Evolutionary conservation across 2,113 vertebrate species (phyloP), one percentile per base, ranked within the genome.

Genomic region (Oxyruncus cristatus): DNA sequence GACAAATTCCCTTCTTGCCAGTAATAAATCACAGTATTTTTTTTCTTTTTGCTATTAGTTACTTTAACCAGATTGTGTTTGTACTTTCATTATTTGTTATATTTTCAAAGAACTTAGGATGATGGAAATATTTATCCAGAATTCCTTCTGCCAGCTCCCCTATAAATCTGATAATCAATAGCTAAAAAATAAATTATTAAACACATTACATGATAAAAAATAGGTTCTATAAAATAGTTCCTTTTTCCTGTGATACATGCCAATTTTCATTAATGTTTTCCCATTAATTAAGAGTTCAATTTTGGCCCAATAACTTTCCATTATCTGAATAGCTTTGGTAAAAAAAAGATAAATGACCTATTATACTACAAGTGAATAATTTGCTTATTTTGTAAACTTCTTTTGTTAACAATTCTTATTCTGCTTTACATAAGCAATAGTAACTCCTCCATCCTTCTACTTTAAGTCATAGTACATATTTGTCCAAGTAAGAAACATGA

Each of bases 361-460:
- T 94, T 94, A 95, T 97, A 96, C 96, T 96, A 96, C 95, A 97
- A 97, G 94, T 95, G 92, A 95, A 95, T 74, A 58, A 88, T 67
- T 33, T 78, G 23, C 9, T 58, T 75, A 16, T 73, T 70, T 88
- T 91, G 28, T 77, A 84, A 87, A 83, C 39, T 58, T 75, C 19
- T 73, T 70, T 88, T 91, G 28, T 77, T 86, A 87, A 83, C 39
- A 67, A 49, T 65, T 81, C 39, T 68, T 84, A 49, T 58, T 94
- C 47, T 81, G 16, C 17, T 21, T 83, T 91, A 78, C 26, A 44
- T 30, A 19, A 84, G 12, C 33, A 74, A 50, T 28, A 83, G 42
- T 13, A 61, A 74, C 11, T 75, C 15, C 23, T 74, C 27, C 17
- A 2, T 71, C 41, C 9, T 75, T 59, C 37, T 76, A 9, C 71